A percentile compares a stretch with the other conserved stretches of the same genome.
phyloP scores from a whole-genome alignment of 2,797 vertebrate genomes.

The Vultur gryphus region DNA sequence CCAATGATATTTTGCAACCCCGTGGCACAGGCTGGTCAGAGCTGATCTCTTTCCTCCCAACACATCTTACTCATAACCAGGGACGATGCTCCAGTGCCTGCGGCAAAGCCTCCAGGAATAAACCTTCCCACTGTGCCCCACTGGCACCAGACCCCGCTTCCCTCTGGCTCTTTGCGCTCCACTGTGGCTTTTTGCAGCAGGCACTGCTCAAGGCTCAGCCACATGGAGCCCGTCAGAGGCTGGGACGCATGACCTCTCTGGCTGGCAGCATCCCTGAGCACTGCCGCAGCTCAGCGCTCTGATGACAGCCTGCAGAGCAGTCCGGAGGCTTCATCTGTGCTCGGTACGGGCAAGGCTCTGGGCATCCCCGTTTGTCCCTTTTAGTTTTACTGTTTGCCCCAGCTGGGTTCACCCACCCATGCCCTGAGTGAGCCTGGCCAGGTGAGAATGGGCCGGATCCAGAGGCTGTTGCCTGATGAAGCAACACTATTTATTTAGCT shows the following conservation, averaged over 20 bases:
- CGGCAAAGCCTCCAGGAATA: background rate
- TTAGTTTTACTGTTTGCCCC: background rate
- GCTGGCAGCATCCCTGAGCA: background rate
- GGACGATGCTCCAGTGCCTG: background rate
- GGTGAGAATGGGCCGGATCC: background rate
- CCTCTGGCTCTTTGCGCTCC: background rate
- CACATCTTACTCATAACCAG: background rate
- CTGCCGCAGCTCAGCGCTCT: fast-evolving
- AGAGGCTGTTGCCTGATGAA: background rate
- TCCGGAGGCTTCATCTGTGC: fast-evolving
- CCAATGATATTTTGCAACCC: background rate
- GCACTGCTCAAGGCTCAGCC: background rate
- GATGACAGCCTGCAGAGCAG: background rate
- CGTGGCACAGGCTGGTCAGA: background rate
- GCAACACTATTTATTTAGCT: background rate
- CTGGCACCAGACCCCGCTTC: background rate
- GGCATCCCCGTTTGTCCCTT: background rate
- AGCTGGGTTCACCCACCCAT: background rate
- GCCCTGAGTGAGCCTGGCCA: background rate
- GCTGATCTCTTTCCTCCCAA: background rate
- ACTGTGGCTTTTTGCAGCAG: background rate
- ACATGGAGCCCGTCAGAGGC: fast-evolving
- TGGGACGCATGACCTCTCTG: fast-evolving
- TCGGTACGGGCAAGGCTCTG: fast-evolving
- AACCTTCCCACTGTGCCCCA: fast-evolving